phyloP scores from a whole-genome alignment of 2,797 vertebrate species.

The Hephaestus fuliginosus region DNA sequence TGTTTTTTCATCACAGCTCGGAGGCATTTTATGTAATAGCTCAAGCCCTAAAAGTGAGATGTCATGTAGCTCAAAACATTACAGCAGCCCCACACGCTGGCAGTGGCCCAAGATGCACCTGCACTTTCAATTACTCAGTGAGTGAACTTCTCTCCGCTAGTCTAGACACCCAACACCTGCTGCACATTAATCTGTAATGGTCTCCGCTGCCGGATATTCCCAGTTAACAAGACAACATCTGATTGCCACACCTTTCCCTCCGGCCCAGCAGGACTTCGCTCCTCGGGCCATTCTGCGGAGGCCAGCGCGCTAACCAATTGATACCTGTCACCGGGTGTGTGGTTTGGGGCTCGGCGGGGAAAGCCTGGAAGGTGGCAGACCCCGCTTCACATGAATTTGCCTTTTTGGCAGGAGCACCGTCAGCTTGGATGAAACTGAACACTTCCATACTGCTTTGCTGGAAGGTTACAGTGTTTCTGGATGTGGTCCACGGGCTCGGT shows the following conservation, averaged over 20 bases:
- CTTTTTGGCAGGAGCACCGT: slow-evolving; percentile 64
- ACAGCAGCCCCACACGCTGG: slow-evolving; percentile 66
- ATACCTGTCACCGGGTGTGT: slow-evolving; percentile 55
- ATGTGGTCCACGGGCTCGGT: slow-evolving; percentile 63
- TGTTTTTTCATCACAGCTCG: slow-evolving; percentile 64
- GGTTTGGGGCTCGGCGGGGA: slow-evolving; percentile 43
- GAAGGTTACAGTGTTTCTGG: slow-evolving; percentile 70
- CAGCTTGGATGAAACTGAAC: slow-evolving; percentile 71
- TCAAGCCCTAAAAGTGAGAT: slow-evolving; percentile 69
- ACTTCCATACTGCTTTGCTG: slow-evolving; percentile 58
- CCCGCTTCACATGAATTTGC: slow-evolving; percentile 71
- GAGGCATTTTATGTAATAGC: slow-evolving; percentile 72
- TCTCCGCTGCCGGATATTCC: slow-evolving; percentile 69
- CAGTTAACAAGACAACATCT: slow-evolving; percentile 77
- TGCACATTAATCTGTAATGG: slow-evolving; percentile 77
- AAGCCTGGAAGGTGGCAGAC: slow-evolving; percentile 73
- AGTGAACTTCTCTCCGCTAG: slow-evolving; percentile 63
- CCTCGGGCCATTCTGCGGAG: slow-evolving; percentile 19
- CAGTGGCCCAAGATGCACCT: slow-evolving; percentile 83
- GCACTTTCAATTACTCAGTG: slow-evolving; percentile 78
- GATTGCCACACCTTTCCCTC: slow-evolving; percentile 74
- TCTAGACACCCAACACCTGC: slow-evolving; percentile 84
- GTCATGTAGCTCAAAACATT: slow-evolving; percentile 75
- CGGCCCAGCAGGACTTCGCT: slow-evolving; percentile 32
- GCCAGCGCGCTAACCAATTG: slow-evolving; percentile 36